Percentiles rank a stretch among this genome's conserved stretches.
These are phyloP conservation scores for Proales similis DNA, from an alignment of 1,140 invertebrate genomes.

Conservation along the genomic window DNA sequence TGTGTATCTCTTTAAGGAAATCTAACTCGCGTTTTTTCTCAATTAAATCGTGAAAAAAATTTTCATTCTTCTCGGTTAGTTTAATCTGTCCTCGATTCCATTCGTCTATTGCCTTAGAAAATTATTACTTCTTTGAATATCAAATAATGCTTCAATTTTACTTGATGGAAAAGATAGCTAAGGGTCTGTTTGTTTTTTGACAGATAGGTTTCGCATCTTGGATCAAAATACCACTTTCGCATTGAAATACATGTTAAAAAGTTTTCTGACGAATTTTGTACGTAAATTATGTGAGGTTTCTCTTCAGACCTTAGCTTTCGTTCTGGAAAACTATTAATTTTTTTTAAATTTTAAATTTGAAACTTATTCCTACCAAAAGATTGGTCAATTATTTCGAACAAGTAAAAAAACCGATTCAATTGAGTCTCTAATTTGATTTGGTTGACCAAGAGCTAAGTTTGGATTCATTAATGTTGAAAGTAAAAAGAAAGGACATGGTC, in stretches of 20 bases:
- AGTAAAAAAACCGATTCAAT: slow-evolving; percentile 80
- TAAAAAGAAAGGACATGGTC: no score
- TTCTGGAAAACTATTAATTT: slow-evolving; percentile 59
- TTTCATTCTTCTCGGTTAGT: slow-evolving; percentile 74
- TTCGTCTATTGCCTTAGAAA: slow-evolving; percentile 71
- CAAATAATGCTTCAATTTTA: slow-evolving; percentile 40
- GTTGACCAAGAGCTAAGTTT: slow-evolving; percentile 69
- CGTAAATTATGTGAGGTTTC: slow-evolving; percentile 91
- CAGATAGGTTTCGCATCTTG: slow-evolving; percentile 65
- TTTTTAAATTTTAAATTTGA: neutral
- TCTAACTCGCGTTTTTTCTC: slow-evolving; percentile 47
- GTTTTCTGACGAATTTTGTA: slow-evolving; percentile 83
- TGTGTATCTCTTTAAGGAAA: slow-evolving; percentile 75
- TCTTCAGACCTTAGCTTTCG: slow-evolving; percentile 85
- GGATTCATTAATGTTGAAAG: no score
- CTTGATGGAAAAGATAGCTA: slow-evolving; percentile 70
- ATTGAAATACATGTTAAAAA: slow-evolving; percentile 80
- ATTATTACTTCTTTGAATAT: neutral
- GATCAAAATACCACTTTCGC: slow-evolving; percentile 84
- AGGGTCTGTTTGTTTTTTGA: slow-evolving; percentile 59
- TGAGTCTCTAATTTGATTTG: slow-evolving; percentile 73
- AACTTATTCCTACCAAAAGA: slow-evolving; percentile 68
- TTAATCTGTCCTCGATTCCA: slow-evolving; percentile 84
- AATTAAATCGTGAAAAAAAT: slow-evolving; percentile 59
- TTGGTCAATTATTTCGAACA: slow-evolving; percentile 96